Evolutionary conservation across 2,797 vertebrate species (phyloP).

Genomic region (Percopsis omiscomaycus): DNA sequence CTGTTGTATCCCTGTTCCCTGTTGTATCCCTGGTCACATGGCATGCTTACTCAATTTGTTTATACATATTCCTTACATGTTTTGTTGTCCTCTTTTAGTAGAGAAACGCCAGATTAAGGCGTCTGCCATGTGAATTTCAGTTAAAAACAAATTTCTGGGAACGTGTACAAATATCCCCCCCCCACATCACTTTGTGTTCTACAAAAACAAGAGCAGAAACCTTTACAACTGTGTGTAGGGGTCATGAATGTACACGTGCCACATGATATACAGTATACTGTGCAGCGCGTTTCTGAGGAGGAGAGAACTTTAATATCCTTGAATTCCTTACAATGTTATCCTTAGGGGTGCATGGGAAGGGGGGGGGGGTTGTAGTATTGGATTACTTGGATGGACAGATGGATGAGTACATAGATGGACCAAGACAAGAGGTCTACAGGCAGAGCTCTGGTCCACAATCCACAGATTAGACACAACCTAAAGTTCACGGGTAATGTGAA

Average conservation of each 20-base stretch:
- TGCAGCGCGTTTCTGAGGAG: conserved; percentile 7
- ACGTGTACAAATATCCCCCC: conserved; percentile 34
- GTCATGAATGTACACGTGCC: conserved; percentile 37
- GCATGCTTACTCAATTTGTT: no score
- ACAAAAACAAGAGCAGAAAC: conserved; percentile 47
- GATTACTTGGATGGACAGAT: conserved; percentile 4
- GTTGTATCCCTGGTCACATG: no score
- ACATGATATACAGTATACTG: conserved; percentile 39
- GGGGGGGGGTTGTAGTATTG: not conserved
- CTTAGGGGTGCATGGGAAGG: not conserved
- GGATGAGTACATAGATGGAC: not conserved
- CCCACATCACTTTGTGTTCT: conserved; percentile 23
- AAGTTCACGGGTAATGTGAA: no score
- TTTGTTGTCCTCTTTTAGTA: no score
- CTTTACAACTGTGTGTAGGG: conserved; percentile 19
- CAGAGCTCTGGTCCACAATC: conserved; percentile 11
- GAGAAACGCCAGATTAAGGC: no score
- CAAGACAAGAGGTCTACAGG: conserved; percentile 4
- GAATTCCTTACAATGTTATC: conserved; percentile 1
- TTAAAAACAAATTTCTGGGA: not conserved
- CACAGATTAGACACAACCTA: not conserved
- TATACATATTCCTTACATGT: no score
- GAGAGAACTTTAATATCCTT: not conserved
- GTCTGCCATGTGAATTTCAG: no score
- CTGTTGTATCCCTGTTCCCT: no score